These are phyloP conservation scores for Microtus richardsoni DNA, from an alignment of 2,113 vertebrate species.

Conservation along the genomic window DNA sequence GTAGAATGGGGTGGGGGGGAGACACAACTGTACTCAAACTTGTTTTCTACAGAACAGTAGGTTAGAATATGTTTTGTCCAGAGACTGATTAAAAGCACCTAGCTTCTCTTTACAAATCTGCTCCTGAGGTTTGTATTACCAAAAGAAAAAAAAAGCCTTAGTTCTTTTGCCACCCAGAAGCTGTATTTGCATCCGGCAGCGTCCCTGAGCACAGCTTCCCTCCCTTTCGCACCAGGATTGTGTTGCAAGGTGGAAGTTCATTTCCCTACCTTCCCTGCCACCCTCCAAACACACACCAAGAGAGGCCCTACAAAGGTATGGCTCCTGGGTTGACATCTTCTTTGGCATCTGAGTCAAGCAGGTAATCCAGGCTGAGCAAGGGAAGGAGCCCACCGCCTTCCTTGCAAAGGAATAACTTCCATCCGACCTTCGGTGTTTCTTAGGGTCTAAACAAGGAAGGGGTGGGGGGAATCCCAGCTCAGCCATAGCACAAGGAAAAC, in stretches of 20 bases:
- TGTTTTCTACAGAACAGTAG: background rate
- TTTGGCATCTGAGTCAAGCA: background rate
- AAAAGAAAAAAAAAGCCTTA: background rate
- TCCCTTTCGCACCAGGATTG: background rate
- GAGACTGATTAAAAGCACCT: background rate
- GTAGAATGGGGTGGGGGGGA: too few relatives aligned
- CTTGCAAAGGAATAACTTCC: background rate
- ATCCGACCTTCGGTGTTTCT: background rate
- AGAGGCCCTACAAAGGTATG: background rate
- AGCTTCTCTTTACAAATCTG: background rate
- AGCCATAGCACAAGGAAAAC: background rate
- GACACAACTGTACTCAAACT: background rate
- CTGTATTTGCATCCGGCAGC: background rate
- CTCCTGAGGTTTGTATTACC: background rate
- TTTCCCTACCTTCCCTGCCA: background rate
- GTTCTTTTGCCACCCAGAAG: background rate
- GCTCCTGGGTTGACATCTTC: background rate
- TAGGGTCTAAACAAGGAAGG: background rate
- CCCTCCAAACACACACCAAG: background rate
- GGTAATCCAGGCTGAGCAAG: background rate
- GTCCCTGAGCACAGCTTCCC: background rate
- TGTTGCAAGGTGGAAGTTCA: background rate
- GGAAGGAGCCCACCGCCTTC: background rate
- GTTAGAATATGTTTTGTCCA: background rate
- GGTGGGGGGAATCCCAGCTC: background rate